Evolutionary conservation across 2,888 invertebrate genomes (phyloP), one percentile per base, ranked within the genome.

Genomic region (Vandiemenella viatica): DNA sequence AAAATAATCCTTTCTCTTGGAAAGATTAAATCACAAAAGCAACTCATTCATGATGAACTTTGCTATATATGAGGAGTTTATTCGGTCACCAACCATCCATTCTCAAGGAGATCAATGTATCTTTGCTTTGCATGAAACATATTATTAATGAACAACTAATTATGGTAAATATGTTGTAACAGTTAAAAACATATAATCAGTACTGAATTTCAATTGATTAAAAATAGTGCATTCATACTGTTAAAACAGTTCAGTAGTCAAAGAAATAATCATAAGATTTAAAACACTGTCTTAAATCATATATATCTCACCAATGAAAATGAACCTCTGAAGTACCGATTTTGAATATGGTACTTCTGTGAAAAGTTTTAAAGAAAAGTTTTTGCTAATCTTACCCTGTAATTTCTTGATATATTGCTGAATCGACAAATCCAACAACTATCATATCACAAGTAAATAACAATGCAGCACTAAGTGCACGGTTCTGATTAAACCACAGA

Each of bases 401-500:
- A 57, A 98, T 95, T 71, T 97, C 97, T 45, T 86, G 86, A 65
- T 97, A 96, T 57, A 98, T 93, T 17, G 92, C 87, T 0, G 91
- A 88, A 63, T 98, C 96, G 5, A 97, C 87, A 61, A 95, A 81
- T 54, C 82, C 85, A 38, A 88, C 83, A 1, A 97, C 96, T 45
- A 93, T 75, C 61, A 96, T 83, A 61, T 95, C 92, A 37, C 79
- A 80, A 13, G 85, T 67, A 8, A 90, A 79, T 57, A 98, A 77
- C 7, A 85, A 63, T 3, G 92, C 63, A 1, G 96, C 93, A 17
- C 82, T 77, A 59, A 86, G 70, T 53, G 85, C 81, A 51, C 88
- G 77, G 57, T 86, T 90, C 62, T 93, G 87, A 2, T 87, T 83
- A 46, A 97, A 73, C 91, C 93, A 97, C 3, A 98, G 75, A 68